These are phyloP conservation scores for Neopipo cinnamomea DNA, from an alignment of 2,113 vertebrate genomes.

Conservation along the genomic window DNA sequence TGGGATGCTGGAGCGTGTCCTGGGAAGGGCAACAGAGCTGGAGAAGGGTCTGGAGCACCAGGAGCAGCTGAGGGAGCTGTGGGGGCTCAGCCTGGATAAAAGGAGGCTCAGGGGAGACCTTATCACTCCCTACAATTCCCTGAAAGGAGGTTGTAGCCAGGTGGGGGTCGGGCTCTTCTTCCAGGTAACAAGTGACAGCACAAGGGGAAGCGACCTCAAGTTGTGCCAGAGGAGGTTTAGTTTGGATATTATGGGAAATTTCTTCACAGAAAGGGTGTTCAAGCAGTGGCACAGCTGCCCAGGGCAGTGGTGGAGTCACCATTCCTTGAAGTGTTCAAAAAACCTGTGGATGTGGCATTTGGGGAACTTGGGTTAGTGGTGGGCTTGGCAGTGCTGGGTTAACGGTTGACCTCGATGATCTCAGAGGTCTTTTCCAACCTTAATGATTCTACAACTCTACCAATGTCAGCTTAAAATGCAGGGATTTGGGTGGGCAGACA, in stretches of 20 bases:
- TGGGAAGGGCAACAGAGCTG: rapidly evolving
- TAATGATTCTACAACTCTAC: background rate
- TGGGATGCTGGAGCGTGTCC: rapidly evolving
- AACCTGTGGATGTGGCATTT: background rate
- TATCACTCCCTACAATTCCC: background rate
- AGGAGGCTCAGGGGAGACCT: background rate
- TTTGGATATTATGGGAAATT: background rate
- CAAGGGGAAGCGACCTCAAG: rapidly evolving
- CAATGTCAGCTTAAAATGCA: background rate
- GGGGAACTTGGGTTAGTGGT: background rate
- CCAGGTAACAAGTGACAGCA: background rate
- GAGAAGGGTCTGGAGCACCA: background rate
- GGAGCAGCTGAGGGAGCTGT: rapidly evolving
- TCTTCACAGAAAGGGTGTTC: background rate
- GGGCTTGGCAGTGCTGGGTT: background rate
- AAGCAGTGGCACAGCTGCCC: background rate
- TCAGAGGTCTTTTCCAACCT: background rate
- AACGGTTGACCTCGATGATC: rapidly evolving
- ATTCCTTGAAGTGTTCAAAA: background rate
- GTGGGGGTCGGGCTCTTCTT: rapidly evolving
- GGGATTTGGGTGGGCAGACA: background rate
- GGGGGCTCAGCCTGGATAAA: background rate
- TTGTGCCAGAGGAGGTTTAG: background rate
- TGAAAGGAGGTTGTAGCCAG: rapidly evolving
- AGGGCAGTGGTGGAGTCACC: background rate